Evolutionary conservation across 2,113 vertebrate genomes (phyloP).

Genomic region (Chrysochloris asiatica): DNA sequence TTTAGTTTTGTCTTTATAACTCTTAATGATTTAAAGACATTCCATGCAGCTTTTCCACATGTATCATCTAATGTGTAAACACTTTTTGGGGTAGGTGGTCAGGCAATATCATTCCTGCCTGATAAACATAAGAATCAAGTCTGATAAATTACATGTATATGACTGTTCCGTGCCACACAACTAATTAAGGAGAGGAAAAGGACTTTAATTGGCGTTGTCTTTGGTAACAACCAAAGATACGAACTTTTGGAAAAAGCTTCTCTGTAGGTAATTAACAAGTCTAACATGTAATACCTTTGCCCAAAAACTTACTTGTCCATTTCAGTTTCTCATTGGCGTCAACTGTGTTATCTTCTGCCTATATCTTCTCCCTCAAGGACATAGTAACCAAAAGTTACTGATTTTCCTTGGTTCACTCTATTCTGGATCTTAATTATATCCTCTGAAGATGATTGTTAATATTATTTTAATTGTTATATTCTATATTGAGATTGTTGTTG

Average conservation of each 20-base stretch:
- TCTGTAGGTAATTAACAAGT: not conserved
- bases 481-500: too few species aligned
- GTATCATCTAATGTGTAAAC: not conserved
- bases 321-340: not conserved
- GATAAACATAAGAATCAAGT: not conserved
- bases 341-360: accelerated
- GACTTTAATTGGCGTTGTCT: not conserved
- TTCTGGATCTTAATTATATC: not conserved
- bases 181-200: too few species aligned
- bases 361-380: not conserved
- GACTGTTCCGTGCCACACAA: not conserved
- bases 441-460: not conserved
- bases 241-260: not conserved
- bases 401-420: not conserved
- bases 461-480: accelerated
- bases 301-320: not conserved
- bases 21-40: not conserved
- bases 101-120: not conserved
- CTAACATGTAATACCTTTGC: too few species aligned
- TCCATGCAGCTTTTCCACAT: not conserved
- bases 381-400: not conserved
- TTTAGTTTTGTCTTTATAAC: not conserved
- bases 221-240: not conserved
- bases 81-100: not conserved
- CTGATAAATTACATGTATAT: not conserved